A percentile compares a stretch with the other conserved stretches of the same genome.
Evolutionary conservation across 2,888 invertebrate genomes (phyloP).

Genomic region (Zygogramma bicolorata): DNA sequence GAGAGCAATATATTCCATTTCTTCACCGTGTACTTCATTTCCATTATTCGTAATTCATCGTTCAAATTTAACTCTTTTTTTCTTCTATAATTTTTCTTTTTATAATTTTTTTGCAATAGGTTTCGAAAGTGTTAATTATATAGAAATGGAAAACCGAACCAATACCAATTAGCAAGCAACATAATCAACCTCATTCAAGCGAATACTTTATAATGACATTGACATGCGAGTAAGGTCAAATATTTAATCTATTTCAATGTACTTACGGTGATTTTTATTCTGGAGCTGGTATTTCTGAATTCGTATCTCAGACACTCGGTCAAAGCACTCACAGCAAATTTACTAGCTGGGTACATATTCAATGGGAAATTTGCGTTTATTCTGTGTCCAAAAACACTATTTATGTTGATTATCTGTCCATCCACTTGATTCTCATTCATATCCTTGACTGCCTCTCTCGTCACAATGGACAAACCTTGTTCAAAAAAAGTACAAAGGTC

Average conservation of each 20-base stretch:
- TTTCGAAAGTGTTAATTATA: too few relatives aligned
- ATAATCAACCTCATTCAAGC: too few relatives aligned
- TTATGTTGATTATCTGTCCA: conserved; percentile 53
- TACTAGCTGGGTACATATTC: conserved; percentile 48
- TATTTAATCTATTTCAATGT: neutral
- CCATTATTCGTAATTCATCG: too few relatives aligned
- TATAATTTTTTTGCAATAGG: too few relatives aligned
- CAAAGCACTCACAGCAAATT: conserved; percentile 47
- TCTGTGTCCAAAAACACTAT: conserved; percentile 50
- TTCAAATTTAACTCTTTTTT: too few relatives aligned
- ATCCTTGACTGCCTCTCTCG: conserved; percentile 50
- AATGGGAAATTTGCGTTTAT: conserved; percentile 35
- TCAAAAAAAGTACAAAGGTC: neutral
- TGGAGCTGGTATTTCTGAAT: conserved; percentile 29
- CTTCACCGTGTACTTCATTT: too few relatives aligned
- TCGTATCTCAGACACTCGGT: conserved; percentile 49
- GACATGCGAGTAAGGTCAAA: too few relatives aligned
- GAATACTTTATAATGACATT: too few relatives aligned
- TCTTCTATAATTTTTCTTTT: too few relatives aligned
- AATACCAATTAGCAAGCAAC: too few relatives aligned
- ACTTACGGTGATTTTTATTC: conserved; percentile 52
- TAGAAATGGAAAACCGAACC: too few relatives aligned
- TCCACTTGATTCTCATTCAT: conserved; percentile 49
- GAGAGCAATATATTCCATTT: too few relatives aligned
- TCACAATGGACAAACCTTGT: conserved; percentile 48